Base-by-base conservation (phyloP, 2,113 vertebrate genomes). In the Paramormyrops kingsleyae region DNA sequence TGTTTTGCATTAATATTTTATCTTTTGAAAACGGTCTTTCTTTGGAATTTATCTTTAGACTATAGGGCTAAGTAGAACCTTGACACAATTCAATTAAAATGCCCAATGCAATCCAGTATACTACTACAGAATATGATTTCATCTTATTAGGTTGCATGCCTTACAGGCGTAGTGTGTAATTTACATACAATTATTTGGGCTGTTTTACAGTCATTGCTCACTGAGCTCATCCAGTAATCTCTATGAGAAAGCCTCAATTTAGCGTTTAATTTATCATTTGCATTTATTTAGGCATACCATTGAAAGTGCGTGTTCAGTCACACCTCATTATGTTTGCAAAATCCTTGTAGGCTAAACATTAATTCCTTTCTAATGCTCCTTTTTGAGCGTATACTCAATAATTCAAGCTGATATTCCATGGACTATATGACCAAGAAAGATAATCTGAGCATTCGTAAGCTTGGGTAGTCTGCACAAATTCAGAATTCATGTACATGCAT, bases 151-250 rank as follows among this genome's bases (percentile, higher is more conserved):
- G 62, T 70, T 31, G n/a, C 62, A 66, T 31, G 62, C 62, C 62
- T 66, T 27, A 66, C n/a, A 70, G 62, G 62, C 62, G 3, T 31
- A 31, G 62, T 70, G n/a, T 70, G 62, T 70, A 70, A 70, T 70
- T 70, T 70, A 70, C 62, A 70, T 70, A 70, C 62, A 70, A 70
- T 70, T 70, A 70, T 70, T 70, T 70, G 62, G 62, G n/a, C n/a
- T 27, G 27, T 70, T 70, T 70, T 70, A 70, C 62, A 70, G 62
- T 31, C 62, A 70, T 70, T 70, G 62, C n/a, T 70, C 62, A 70
- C 5, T 31, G 62, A 70, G 62, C 62, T 31, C 62, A 31, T 70
- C n/a, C n/a, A 31, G 27, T 70, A 31, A 70, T 70, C 27, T 31
- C n/a, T 70, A 13, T 31, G 62, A 31, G 62, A 31, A 31, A 70